Base-by-base conservation (phyloP, 1,140 invertebrate species). In the Trachymyrmex septentrionalis region DNA sequence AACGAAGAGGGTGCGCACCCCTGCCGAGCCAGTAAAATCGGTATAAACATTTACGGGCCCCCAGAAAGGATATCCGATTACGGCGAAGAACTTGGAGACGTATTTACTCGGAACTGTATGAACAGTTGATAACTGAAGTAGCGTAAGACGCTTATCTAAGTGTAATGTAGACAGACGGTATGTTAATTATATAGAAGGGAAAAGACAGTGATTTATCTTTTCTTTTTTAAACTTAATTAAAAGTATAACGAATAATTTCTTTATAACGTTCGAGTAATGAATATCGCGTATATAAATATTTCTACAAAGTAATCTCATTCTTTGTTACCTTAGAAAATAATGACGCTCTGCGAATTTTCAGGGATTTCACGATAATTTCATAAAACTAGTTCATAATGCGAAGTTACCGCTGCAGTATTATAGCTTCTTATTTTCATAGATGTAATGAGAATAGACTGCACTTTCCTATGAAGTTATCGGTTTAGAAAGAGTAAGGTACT, bases 1-100 rank as follows among this genome's bases (percentile, higher is more conserved):
- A 87, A 90, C 78, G 78, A 87, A 85, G 77, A 86, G 85, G 87
- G 48, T 63, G 87, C 61, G 19, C 61, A 27, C 30, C 53, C 66
- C 80, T 67, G 76, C 59, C 59, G 72, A 53, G 59, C 27, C 34
- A 38, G 72, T 50, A 64, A 89, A 76, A 87, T 71, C 59, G 73
- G 24, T 78, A 76, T 59, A 88, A 88, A 88, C 76, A 88, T 64
- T 77, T 69, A 78, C 44, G 34, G 34, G 30, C 57, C 19, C 38
- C 55, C 16, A 27, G 12, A 64, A 53, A 38, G 50, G 30, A 21
- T 78, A 76, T 75, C 55, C 38, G 67, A 86, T 86, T 82, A 86
- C 66, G 44, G 16, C 48, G 53, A 73, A 12, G n/a, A 80, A 72
- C 64, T 82, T 67, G 27, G 44, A 48, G 10, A 55, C 24, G 19